Base-by-base conservation (phyloP, 2,888 invertebrate species). In the Andrena haemorrhoa region DNA sequence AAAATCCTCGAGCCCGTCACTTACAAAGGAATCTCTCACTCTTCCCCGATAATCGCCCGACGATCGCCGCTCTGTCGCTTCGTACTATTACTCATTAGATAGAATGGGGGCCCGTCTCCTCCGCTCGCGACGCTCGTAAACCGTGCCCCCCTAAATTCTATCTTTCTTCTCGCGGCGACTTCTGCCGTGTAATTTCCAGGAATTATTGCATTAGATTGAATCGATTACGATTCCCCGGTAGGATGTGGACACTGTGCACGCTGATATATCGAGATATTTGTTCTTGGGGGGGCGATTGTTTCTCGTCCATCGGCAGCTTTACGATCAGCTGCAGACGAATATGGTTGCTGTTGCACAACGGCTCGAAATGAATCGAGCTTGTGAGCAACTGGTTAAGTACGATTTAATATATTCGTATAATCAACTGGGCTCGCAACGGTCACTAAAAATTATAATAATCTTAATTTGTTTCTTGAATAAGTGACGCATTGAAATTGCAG, bases 1-100 rank as follows among this genome's bases (percentile, higher is more conserved):
- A 77, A 74, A 83, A 79, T 77, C 75, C 74, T 41, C 76, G 53
- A 66, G 70, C 73, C 65, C 41, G 58, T 75, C 78, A 75, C 72
- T 82, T 71, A 71, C 61, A 29, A 69, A 41, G 61, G 77, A 79
- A 79, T 74, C 63, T 66, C 56, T 65, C 71, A 51, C 73, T 47
- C 82, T 35, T 35, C 51, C 63, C 10, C 31, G 70, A 75, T 56
- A 65, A 79, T 74, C 53, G 65, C 79, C 75, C 56, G 41, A 75
- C 73, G 73, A 60, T 47, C 74, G 61, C 41, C 61, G 51, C 60
- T 64, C 23, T 23, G 65, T 65, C 53, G 60, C 53, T 23, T 69
- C 16, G 51, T 66, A 53, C 66, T 74, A 69, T 73, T 79, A 49
- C 72, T 56, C 23, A 56, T 56, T 56, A 56, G 72, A 64, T 63